phyloP scores from a whole-genome alignment of 2,113 vertebrate species.

The Smithornis capensis region DNA sequence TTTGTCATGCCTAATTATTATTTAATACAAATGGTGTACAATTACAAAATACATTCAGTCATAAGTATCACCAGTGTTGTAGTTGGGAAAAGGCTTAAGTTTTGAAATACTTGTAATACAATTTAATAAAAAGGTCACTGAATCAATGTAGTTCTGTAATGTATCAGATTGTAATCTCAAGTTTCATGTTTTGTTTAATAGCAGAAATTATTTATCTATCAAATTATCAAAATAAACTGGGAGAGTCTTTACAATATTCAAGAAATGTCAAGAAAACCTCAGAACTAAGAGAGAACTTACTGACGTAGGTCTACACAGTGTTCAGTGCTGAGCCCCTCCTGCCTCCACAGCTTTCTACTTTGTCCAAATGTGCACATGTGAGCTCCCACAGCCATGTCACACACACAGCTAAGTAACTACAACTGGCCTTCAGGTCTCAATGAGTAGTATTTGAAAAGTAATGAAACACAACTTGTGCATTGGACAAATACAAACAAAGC shows the following conservation, averaged over 20 bases:
- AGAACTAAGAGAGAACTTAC: not conserved
- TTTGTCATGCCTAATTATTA: not conserved
- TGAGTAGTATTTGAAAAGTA: not conserved
- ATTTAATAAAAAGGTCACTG: not conserved
- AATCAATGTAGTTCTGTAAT: not conserved
- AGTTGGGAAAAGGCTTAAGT: not conserved
- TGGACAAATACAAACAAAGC: not conserved
- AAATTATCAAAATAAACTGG: not conserved
- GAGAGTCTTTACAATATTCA: not conserved
- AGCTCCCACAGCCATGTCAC: not conserved
- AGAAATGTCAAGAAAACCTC: not conserved
- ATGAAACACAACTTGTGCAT: not conserved
- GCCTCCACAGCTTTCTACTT: not conserved
- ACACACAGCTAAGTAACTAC: not conserved
- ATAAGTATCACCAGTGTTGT: not conserved
- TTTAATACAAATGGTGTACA: not conserved
- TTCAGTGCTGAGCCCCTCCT: not conserved
- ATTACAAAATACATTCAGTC: not conserved
- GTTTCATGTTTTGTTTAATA: not conserved
- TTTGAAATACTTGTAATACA: not conserved
- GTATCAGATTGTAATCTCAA: not conserved
- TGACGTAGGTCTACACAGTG: not conserved
- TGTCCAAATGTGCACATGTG: not conserved
- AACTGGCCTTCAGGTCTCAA: not conserved
- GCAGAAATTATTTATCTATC: not conserved